Evolutionary conservation across 92 coral and sea anemone genomes (phyloP).

Genomic region (Isaurus tuberculatus): DNA sequence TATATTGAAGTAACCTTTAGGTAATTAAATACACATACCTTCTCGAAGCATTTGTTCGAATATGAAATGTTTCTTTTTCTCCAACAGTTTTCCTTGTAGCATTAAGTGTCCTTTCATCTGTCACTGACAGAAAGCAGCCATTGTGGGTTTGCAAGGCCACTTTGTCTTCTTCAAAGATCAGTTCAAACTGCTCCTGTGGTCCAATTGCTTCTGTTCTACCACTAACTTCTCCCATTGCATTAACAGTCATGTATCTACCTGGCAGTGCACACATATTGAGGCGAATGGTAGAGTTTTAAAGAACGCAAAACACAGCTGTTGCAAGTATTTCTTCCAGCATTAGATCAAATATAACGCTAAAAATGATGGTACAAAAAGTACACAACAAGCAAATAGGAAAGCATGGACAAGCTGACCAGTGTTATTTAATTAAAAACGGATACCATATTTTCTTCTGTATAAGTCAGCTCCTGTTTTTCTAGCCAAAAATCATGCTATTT

Average conservation of each 20-base stretch:
- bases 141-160: slow-evolving; percentile 90
- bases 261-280: not conserved
- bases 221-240: slow-evolving; percentile 92
- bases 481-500: no score
- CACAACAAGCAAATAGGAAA: no score
- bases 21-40: slow-evolving; percentile 57
- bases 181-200: slow-evolving; percentile 90
- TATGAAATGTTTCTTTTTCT: slow-evolving; percentile 81
- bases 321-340: no score
- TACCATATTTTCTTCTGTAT: no score
- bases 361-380: no score
- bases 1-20: no score
- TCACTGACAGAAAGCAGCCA: slow-evolving; percentile 89
- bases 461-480: no score
- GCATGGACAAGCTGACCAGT: no score
- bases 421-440: no score
- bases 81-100: slow-evolving; percentile 84
- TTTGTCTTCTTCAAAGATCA: slow-evolving; percentile 86
- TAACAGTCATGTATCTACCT: slow-evolving; percentile 89
- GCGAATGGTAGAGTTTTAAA: not conserved
- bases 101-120: slow-evolving; percentile 75
- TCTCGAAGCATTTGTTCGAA: slow-evolving; percentile 81
- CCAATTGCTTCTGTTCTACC: slow-evolving; percentile 97
- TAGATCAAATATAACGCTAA: no score
- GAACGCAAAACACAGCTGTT: not conserved